Evolutionary conservation across 2,888 invertebrate species (phyloP).

Genomic region (Dioctria linearis): DNA sequence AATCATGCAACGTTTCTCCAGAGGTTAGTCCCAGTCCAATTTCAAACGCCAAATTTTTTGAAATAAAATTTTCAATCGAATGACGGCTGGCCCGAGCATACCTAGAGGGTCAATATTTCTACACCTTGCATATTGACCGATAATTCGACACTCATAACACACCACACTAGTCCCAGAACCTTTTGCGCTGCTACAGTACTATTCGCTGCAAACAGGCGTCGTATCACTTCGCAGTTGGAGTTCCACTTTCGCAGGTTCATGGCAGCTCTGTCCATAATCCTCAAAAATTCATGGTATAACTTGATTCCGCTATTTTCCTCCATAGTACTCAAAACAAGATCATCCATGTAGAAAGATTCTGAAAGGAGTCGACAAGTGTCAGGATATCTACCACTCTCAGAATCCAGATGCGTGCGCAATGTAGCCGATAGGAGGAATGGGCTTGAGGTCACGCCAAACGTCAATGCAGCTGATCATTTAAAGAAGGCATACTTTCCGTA

Average conservation of each 20-base stretch:
- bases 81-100: background rate
- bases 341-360: background rate
- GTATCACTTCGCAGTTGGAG: background rate
- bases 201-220: background rate
- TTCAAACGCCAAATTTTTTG: slow-evolving; percentile 13
- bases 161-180: background rate
- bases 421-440: background rate
- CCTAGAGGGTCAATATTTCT: background rate
- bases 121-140: background rate
- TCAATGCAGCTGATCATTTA: too few species aligned
- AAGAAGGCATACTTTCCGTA: too few species aligned
- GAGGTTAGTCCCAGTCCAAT: slow-evolving; percentile 37
- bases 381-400: background rate
- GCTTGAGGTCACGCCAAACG: background rate
- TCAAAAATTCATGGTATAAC: background rate
- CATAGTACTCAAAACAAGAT: background rate
- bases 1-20: slow-evolving; percentile 9
- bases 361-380: background rate
- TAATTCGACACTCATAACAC: background rate
- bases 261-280: background rate
- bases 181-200: background rate
- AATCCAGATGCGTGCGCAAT: background rate
- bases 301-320: background rate
- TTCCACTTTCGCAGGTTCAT: background rate
- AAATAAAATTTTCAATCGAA: background rate